Conservation (phyloP, 2,888 invertebrate species). For the Lasioglossum figueresi region DNA sequence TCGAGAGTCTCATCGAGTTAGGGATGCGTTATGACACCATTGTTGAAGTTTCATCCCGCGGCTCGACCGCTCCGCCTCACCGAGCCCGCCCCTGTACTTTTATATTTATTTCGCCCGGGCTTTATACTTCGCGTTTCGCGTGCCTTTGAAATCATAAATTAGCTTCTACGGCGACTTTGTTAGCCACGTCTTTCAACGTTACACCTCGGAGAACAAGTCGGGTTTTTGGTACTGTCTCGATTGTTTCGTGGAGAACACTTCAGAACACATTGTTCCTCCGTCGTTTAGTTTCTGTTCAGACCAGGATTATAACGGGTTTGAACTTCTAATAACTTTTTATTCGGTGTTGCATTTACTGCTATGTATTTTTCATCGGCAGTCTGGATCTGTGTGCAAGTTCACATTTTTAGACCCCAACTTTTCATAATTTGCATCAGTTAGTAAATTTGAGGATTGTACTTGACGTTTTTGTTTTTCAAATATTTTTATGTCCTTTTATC, state of each 20-base stretch:
- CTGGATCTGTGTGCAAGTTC: no score
- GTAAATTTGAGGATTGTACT: no score
- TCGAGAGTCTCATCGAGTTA: conserved; percentile 55
- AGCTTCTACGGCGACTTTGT: background rate
- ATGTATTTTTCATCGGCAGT: background rate
- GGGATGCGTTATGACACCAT: conserved; percentile 42
- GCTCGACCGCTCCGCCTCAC: background rate
- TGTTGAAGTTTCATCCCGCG: conserved; percentile 28
- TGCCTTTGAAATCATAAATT: background rate
- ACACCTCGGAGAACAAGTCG: background rate
- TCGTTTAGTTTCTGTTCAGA: background rate
- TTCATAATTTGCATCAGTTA: no score
- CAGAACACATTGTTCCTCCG: background rate
- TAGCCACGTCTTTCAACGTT: background rate
- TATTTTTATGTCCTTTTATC: background rate
- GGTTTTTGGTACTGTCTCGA: background rate
- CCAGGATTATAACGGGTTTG: background rate
- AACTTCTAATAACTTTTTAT: background rate
- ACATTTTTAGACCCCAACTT: no score
- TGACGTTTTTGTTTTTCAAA: no score
- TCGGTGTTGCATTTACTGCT: background rate
- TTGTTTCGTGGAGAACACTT: background rate
- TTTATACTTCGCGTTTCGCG: background rate
- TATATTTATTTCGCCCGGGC: background rate
- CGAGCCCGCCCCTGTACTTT: conserved; percentile 5